Percentiles rank a stretch among this genome's conserved stretches.
These are phyloP conservation scores for Corythornis vintsioides DNA, from an alignment of 2,113 vertebrate genomes.

Conservation along the genomic window DNA sequence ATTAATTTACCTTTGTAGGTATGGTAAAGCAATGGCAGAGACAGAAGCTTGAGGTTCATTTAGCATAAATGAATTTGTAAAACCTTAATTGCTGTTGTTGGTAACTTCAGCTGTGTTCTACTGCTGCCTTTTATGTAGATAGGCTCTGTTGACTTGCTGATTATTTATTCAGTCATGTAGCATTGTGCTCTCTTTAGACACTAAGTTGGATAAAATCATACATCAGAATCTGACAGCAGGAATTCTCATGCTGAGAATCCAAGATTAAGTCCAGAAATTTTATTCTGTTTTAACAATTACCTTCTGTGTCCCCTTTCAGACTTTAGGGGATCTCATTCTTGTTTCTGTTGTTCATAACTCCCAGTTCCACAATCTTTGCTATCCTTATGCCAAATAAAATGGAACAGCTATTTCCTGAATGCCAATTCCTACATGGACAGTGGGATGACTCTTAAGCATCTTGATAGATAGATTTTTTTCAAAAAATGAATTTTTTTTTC, in stretches of 20 bases:
- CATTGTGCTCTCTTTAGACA: slow-evolving; percentile 36
- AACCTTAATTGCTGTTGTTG: slow-evolving; percentile 60
- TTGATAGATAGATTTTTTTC: neutral
- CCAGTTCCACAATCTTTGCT: neutral
- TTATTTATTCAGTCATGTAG: slow-evolving; percentile 45
- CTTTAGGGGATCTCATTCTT: slow-evolving; percentile 30
- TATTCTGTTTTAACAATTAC: slow-evolving; percentile 50
- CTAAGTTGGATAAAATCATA: slow-evolving; percentile 60
- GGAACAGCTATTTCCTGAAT: neutral
- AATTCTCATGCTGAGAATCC: slow-evolving; percentile 52
- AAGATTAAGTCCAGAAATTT: slow-evolving; percentile 51
- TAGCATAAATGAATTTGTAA: slow-evolving; percentile 44
- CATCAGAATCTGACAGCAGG: slow-evolving; percentile 53
- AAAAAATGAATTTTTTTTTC: no score
- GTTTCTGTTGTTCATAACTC: slow-evolving; percentile 22
- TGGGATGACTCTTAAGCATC: neutral
- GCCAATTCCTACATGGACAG: neutral
- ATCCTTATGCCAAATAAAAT: slow-evolving; percentile 14
- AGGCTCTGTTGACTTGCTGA: slow-evolving; percentile 14
- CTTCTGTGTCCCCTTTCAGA: slow-evolving; percentile 39
- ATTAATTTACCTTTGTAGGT: slow-evolving; percentile 41
- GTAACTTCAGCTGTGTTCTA: slow-evolving; percentile 51
- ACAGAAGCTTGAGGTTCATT: slow-evolving; percentile 22
- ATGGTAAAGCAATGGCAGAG: neutral
- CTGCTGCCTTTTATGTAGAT: neutral